A percentile compares a stretch with the other conserved stretches of the same genome.
Conservation (phyloP, 1,140 invertebrate species). For the Drosophila lacertosa region DNA sequence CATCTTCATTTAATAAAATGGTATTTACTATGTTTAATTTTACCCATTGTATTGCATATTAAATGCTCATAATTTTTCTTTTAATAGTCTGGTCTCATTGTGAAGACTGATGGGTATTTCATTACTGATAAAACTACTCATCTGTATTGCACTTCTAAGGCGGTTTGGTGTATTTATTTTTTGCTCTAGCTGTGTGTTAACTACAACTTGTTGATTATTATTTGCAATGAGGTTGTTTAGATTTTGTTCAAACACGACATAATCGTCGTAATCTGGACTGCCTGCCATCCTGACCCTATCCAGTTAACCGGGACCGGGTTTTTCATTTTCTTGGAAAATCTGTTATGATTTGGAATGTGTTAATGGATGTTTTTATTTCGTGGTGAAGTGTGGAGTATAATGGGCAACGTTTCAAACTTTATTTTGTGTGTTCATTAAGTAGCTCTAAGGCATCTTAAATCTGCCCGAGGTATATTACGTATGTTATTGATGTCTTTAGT, state of each 20-base stretch:
- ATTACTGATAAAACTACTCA: not conserved
- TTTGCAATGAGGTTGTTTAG: too few species aligned
- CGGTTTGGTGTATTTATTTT: not conserved
- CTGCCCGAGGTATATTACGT: not conserved
- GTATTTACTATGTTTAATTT: not conserved
- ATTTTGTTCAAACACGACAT: too few species aligned
- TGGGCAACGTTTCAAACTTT: not conserved
- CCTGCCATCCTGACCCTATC: too few species aligned
- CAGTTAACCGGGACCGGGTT: not conserved
- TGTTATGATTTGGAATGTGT: not conserved
- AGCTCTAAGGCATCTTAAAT: not conserved
- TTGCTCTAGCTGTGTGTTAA: conserved; percentile 10
- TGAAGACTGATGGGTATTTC: conserved; percentile 5
- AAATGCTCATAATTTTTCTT: conserved; percentile 6
- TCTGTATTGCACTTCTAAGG: not conserved
- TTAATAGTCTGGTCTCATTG: conserved; percentile 1
- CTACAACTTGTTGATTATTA: too few species aligned
- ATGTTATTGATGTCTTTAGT: not conserved
- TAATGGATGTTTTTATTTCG: not conserved
- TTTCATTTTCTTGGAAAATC: conserved; percentile 2
- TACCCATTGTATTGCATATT: conserved; percentile 3
- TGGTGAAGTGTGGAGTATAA: not conserved
- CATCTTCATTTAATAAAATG: not conserved
- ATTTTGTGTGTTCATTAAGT: not conserved
- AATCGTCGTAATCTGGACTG: too few species aligned